phyloP scores from a whole-genome alignment of 2,797 vertebrate species.

The Gymnothorax reevesii region DNA sequence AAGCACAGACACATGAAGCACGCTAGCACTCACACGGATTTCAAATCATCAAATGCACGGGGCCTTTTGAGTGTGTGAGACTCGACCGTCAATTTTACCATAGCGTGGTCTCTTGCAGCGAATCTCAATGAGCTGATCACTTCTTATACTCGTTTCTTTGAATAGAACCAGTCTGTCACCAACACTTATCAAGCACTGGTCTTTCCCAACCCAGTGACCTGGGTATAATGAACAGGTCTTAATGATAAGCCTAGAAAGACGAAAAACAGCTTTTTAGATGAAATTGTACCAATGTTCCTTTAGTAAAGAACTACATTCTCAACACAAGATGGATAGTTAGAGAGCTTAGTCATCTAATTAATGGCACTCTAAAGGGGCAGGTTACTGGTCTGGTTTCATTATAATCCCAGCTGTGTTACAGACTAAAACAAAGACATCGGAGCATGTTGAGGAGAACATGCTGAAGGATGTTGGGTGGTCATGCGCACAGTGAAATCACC shows the following conservation, averaged over 20 bases:
- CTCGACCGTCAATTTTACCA: not conserved
- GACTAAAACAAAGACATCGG: not conserved
- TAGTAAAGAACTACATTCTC: not conserved
- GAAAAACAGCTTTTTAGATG: no score
- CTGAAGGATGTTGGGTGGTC: not conserved
- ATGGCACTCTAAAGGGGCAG: not conserved
- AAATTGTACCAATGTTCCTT: no score
- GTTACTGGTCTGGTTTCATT: not conserved
- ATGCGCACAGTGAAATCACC: constrained; percentile 52
- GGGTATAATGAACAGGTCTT: constrained; percentile 67
- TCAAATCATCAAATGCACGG: not conserved
- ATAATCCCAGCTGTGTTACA: not conserved
- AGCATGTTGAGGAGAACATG: not conserved
- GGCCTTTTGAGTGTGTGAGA: not conserved
- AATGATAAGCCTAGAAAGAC: constrained; percentile 63
- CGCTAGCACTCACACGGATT: not conserved
- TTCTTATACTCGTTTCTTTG: constrained; percentile 60
- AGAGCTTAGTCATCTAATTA: not conserved
- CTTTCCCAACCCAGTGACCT: constrained; percentile 67
- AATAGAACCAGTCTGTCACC: constrained; percentile 65
- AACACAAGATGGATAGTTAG: not conserved
- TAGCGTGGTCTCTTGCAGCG: constrained; percentile 61
- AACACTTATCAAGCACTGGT: constrained; percentile 61
- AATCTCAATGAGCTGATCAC: constrained; percentile 70
- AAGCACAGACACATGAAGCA: not conserved